Base-by-base conservation (phyloP, 2,797 vertebrate genomes). In the Eleutherodactylus coqui region DNA sequence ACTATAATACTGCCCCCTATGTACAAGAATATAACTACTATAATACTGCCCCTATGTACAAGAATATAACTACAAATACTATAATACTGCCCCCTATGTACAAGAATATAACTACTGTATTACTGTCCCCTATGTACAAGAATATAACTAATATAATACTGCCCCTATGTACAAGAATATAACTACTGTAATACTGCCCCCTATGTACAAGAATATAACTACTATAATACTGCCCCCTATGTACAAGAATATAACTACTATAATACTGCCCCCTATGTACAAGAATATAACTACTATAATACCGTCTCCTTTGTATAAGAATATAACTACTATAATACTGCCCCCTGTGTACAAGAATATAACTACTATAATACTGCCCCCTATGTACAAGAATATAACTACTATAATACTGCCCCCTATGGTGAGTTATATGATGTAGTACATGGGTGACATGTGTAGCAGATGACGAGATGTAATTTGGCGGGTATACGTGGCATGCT, bases 41-140 rank as follows among this genome's bases (percentile, higher is more conserved):
- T 55, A 55, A 55, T 55, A 55, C 53, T 55, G 53, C 49, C 24
- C n/a, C n/a, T n/a, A n/a, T 55, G 2, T 58, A 58, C 53, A 58
- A 58, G 53, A 58, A 58, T 58, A 58, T 58, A 58, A 58, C 53
- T 58, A 58, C 53, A 58, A 58, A 21, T 58, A 58, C 53, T 58
- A 58, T 58, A 58, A 58, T 11, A 10, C 53, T 58, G 53, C 24
- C 3, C n/a, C 24, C 53, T n/a, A 58, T 58, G 5, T 53, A 53
- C 51, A 53, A 53, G 51, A 53, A 53, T 53, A 53, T n/a, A 58
- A 58, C 53, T 58, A 58, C 53, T 58, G n/a, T 58, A 58, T n/a
- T 58, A 58, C 53, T 58, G 53, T n/a, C 53, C 3, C 24, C 53
- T 58, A 58, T 58, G 7, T 58, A 58, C 53, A 58, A 58, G 53